Evolutionary conservation across 2,888 invertebrate species (phyloP).

Genomic region (Leptothorax acervorum): DNA sequence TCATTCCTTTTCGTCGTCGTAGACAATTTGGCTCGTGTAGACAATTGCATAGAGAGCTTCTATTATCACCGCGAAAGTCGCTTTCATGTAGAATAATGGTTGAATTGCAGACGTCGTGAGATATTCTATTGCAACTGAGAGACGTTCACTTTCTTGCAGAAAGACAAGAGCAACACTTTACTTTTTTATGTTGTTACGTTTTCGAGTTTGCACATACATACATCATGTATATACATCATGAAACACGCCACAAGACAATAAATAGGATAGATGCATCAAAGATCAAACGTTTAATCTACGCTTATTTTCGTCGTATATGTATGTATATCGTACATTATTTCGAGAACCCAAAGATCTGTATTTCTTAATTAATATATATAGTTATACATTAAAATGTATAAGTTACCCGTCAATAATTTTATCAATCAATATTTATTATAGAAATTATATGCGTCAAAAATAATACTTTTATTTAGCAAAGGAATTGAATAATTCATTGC

Average conservation of each 20-base stretch:
- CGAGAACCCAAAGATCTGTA: neutral
- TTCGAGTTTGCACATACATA: neutral
- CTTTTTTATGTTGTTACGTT: slow-evolving; percentile 9
- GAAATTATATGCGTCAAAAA: slow-evolving; percentile 5
- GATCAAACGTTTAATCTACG: neutral
- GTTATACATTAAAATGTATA: neutral
- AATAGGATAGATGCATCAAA: neutral
- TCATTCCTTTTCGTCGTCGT: slow-evolving; percentile 37
- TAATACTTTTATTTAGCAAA: slow-evolving; percentile 8
- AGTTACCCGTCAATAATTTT: neutral
- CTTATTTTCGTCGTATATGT: neutral
- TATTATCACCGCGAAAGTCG: slow-evolving; percentile 23
- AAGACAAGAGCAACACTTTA: neutral
- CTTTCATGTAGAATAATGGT: slow-evolving; percentile 28
- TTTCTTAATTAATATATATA: neutral
- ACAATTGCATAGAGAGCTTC: slow-evolving; percentile 30
- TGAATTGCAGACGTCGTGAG: neutral
- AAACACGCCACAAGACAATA: slow-evolving; percentile 23
- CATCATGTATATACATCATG: slow-evolving; percentile 17
- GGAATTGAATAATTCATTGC: slow-evolving; percentile 12
- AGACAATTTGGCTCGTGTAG: slow-evolving; percentile 40
- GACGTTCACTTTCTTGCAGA: slow-evolving; percentile 11
- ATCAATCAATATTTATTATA: neutral
- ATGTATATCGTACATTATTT: neutral
- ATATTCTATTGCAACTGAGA: slow-evolving; percentile 1